Evolutionary conservation across 2,888 invertebrate genomes (phyloP), one percentile per base, ranked within the genome.

Genomic region (Athalia circularis): DNA sequence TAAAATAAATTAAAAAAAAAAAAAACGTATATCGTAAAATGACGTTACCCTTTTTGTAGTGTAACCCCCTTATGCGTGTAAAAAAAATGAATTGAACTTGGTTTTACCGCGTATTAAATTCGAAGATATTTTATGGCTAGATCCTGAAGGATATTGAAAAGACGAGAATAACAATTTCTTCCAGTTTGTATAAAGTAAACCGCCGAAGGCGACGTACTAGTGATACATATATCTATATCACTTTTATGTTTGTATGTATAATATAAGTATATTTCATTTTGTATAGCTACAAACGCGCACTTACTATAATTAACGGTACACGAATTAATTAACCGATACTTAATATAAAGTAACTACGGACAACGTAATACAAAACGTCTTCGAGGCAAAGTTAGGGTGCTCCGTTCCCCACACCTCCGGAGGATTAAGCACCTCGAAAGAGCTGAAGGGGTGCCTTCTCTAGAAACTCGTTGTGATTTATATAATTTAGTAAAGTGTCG

Each of bases 401-500:
- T 75, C 43, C 62, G 48, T 62, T 9, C 62, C 75, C 75, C 75
- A 72, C 57, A 72, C 72, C 72, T 59, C 57, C 70, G 8, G 75
- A 62, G 75, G 75, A 75, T 75, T 75, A 75, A 75, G 75, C 77
- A 77, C 80, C 78, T 79, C 77, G 74, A 74, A 9, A 45, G 13
- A 70, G 70, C 45, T 62, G 62, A 74, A 74, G 74, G 74, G 70
- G 70, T 57, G 57, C 57, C 57, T 8, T 5, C n/a, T 43, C 72
- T 43, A 54, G 72, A 54, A 54, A n/a, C 57, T 72, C 57, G 61
- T 75, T 75, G 86, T 88, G 88, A 89, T 89, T 89, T 88, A 89
- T 89, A 88, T 89, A 89, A 89, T 89, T 89, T 89, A 87, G 87
- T 86, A 87, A 88, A 89, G 89, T 89, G 88, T 85, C 84, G 85